Percentiles rank a stretch among this genome's conserved stretches.
phyloP scores from a whole-genome alignment of 2,797 vertebrate species.

The Phoxinus dragarum region DNA sequence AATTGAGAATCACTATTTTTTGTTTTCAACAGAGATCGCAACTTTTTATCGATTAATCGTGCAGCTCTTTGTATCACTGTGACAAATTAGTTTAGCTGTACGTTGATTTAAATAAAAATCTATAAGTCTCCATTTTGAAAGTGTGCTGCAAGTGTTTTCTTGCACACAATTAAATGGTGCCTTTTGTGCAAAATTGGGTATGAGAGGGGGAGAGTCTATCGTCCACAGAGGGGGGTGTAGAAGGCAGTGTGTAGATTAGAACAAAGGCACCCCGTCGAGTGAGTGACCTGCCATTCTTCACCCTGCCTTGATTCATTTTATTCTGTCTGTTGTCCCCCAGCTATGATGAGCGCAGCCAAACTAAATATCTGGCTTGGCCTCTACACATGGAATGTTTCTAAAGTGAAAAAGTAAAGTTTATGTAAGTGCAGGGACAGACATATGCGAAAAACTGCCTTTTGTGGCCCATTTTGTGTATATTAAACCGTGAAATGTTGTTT shows the following conservation, averaged over 20 bases:
- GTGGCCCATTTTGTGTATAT: conserved; percentile 61
- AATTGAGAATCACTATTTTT: too few relatives aligned
- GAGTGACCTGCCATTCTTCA: conserved; percentile 54
- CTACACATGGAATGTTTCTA: conserved; percentile 64
- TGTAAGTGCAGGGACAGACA: conserved; percentile 68
- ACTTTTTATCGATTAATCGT: too few relatives aligned
- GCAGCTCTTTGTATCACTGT: too few relatives aligned
- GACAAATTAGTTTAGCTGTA: background rate
- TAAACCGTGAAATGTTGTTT: conserved; percentile 53
- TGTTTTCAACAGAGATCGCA: too few relatives aligned
- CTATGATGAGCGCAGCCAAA: conserved; percentile 68
- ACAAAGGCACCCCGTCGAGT: conserved; percentile 41
- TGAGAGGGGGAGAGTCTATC: background rate
- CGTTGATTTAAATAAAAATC: background rate
- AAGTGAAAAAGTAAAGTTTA: conserved; percentile 63
- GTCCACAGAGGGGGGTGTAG: conserved; percentile 15
- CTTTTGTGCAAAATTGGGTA: background rate
- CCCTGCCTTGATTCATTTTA: conserved; percentile 55
- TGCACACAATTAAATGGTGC: background rate
- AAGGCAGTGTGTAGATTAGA: conserved; percentile 39
- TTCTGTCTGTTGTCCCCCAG: conserved; percentile 45
- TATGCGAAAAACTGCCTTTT: conserved; percentile 64
- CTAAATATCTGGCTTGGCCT: conserved; percentile 71
- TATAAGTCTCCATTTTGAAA: background rate
- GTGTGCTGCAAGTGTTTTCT: background rate